These are phyloP conservation scores for Camponotus pennsylvanicus DNA, from an alignment of 1,140 invertebrate genomes.

Conservation along the genomic window DNA sequence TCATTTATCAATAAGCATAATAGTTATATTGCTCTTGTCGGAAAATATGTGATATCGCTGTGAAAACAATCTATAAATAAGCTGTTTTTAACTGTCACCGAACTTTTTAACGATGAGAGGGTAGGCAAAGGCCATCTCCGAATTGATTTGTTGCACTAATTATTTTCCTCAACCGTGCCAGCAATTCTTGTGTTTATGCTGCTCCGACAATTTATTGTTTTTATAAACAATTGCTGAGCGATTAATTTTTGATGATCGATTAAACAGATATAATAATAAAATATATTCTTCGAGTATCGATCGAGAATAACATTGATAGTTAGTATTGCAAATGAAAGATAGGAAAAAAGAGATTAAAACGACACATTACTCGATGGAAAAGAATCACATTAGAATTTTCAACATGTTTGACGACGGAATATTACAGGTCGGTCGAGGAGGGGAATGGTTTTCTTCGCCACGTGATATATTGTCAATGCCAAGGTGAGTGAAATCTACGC, in stretches of 20 bases:
- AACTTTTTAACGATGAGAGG: constrained; percentile 4
- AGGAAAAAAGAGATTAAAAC: too few relatives aligned
- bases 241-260: too few relatives aligned
- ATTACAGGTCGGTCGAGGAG: constrained; percentile 22
- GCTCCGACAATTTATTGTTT: not conserved
- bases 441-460: not conserved
- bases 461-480: constrained; percentile 15
- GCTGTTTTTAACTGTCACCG: not conserved
- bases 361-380: not conserved
- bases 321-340: not conserved
- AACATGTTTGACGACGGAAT: constrained; percentile 17
- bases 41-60: not conserved
- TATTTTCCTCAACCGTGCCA: not conserved
- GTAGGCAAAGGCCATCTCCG: not conserved
- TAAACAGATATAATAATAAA: too few relatives aligned
- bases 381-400: not conserved
- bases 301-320: not conserved
- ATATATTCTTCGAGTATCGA: not conserved
- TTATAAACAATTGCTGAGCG: too few relatives aligned
- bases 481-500: not conserved
- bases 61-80: constrained; percentile 38
- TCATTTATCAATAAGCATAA: constrained; percentile 22
- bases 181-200: not conserved
- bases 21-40: not conserved
- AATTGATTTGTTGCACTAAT: not conserved